Percentiles rank a stretch among this genome's conserved stretches.
These are phyloP conservation scores for Lacerta agilis DNA, from an alignment of 2,797 vertebrate species.

Conservation along the genomic window DNA sequence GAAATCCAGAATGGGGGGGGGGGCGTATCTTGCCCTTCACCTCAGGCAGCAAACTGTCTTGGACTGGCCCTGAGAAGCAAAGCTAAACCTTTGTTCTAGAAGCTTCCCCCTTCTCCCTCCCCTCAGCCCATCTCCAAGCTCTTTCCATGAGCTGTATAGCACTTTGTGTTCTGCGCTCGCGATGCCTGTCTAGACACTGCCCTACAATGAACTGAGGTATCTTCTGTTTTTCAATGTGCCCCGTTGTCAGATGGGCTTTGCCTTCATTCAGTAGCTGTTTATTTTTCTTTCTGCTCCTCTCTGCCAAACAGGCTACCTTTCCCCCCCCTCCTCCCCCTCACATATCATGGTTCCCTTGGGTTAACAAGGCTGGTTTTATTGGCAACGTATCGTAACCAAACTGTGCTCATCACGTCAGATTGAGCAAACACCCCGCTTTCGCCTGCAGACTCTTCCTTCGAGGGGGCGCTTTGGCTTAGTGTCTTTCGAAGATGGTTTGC, in stretches of 20 bases:
- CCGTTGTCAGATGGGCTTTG: not conserved
- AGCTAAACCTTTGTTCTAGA: not conserved
- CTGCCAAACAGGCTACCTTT: not conserved
- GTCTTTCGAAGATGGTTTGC: not conserved
- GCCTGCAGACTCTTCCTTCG: slow-evolving; percentile 1
- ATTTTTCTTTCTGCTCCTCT: slow-evolving; percentile 11
- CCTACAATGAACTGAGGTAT: slow-evolving; percentile 12
- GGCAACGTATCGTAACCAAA: not conserved
- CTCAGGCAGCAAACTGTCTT: no score
- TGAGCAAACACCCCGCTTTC: slow-evolving; percentile 28
- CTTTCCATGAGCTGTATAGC: not conserved
- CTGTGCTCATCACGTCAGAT: not conserved
- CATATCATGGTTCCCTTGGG: slow-evolving; percentile 10
- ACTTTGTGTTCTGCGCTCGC: not conserved
- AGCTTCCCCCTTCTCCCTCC: not conserved
- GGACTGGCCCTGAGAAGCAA: no score
- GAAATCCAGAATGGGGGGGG: no score
- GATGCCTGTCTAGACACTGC: slow-evolving; percentile 25
- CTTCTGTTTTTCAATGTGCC: not conserved
- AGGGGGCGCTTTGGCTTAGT: not conserved
- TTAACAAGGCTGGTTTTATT: slow-evolving; percentile 22
- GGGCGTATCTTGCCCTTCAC: no score
- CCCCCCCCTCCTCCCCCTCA: not conserved
- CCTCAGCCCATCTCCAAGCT: not conserved
- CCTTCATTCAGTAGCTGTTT: slow-evolving; percentile 23